Base-by-base conservation (phyloP, 92 coral and sea anemone genomes). In the Ricordea florida region DNA sequence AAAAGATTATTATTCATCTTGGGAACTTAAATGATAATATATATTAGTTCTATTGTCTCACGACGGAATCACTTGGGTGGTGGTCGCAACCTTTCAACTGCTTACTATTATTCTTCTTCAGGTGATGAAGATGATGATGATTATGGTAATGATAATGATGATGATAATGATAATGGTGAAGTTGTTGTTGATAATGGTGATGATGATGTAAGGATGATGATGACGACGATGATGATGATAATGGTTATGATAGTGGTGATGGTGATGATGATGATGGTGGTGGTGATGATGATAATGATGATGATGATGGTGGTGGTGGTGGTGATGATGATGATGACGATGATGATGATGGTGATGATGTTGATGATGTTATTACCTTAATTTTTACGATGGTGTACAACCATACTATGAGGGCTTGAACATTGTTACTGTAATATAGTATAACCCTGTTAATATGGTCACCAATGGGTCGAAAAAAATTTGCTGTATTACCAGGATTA, bases 121-220 rank as follows among this genome's bases (percentile, higher is more conserved):
- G n/a, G n/a, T 37, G 44, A 37, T 37, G 44, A 37, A 7, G 44
- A 37, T 37, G 44, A 37, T 37, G 44, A 37, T 37, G 44, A 37
- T 37, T 7, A 37, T 37, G 44, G 14, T 14, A 14, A 37, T 37
- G 44, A 37, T 37, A 14, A 37, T 14, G 44, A 37, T 14, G 44
- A 37, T 37, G 57, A 49, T 49, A 21, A 49, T 49, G 57, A 49
- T 49, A 21, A 49, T 49, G 57, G 18, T 49, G 57, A 17, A 8
- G 57, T 7, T 49, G 57, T 7, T 49, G 57, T 7, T 49, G 57
- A 49, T 49, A 21, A 49, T 49, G 57, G 18, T 49, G 57, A 49
- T 49, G 57, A 49, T 49, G 57, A 49, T 49, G 57, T 49, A 21
- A 49, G 9, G 57, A 49, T 49, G 57, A 49, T 49, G 57, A 49